Conservation (phyloP, 2,888 invertebrate genomes). For the Eudemis profundana region DNA sequence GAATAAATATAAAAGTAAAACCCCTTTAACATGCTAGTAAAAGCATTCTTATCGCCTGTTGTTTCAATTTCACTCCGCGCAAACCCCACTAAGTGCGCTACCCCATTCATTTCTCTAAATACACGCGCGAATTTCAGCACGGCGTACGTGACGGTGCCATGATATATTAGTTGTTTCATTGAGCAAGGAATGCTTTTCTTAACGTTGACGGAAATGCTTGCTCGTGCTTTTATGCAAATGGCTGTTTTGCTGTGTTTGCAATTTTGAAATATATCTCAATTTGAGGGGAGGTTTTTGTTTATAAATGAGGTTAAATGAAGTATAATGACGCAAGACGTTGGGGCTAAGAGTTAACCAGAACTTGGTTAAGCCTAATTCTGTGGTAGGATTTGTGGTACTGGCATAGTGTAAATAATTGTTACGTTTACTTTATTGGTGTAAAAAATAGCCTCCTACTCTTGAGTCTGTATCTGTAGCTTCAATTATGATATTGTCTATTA, state of each 20-base stretch:
- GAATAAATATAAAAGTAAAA: not conserved
- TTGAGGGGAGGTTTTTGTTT: conserved; percentile 21
- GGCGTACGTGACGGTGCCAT: conserved; percentile 31
- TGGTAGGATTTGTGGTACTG: too few species aligned
- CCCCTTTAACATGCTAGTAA: not conserved
- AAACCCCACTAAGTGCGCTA: conserved; percentile 26
- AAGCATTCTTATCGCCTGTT: not conserved
- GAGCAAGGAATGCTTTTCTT: conserved; percentile 39
- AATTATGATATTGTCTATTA: too few species aligned
- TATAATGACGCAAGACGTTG: not conserved
- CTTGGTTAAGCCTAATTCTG: too few species aligned
- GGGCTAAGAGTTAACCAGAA: too few species aligned
- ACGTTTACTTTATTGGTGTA: too few species aligned
- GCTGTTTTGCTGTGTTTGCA: conserved; percentile 30
- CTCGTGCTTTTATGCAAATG: conserved; percentile 37
- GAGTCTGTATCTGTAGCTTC: too few species aligned
- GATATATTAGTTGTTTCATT: conserved; percentile 42
- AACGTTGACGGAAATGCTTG: conserved; percentile 32
- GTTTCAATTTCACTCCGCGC: not conserved
- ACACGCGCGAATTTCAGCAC: conserved; percentile 41
- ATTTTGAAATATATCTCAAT: conserved; percentile 37
- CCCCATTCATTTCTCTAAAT: conserved; percentile 46
- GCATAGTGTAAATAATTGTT: too few species aligned
- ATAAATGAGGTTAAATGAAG: not conserved
- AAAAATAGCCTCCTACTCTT: too few species aligned